Evolutionary conservation across 1,140 invertebrate genomes (phyloP).

Genomic region (Leucophenga varia): DNA sequence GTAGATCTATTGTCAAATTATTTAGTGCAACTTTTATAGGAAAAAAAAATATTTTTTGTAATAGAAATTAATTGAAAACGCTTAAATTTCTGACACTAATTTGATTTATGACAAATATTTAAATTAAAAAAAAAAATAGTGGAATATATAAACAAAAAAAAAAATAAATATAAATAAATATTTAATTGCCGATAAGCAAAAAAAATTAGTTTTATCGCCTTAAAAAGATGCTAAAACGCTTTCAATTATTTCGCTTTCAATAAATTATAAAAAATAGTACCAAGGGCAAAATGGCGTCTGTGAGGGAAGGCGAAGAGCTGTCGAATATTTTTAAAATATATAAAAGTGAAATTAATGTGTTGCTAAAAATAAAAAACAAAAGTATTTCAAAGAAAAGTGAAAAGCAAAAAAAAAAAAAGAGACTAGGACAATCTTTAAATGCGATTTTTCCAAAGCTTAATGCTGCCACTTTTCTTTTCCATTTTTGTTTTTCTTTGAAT

Average conservation of each 20-base stretch:
- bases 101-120: conserved; percentile 22
- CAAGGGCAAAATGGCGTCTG: conserved; percentile 12
- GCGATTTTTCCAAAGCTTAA: conserved; percentile 32
- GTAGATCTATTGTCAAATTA: too few relatives aligned
- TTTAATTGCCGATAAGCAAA: too few relatives aligned
- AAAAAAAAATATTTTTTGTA: too few relatives aligned
- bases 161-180: too few relatives aligned
- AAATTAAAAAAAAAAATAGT: too few relatives aligned
- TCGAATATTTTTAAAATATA: conserved; percentile 35
- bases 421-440: too few relatives aligned
- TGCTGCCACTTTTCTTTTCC: background rate
- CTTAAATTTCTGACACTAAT: conserved; percentile 44
- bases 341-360: conserved; percentile 49
- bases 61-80: conserved; percentile 38
- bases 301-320: conserved; percentile 3
- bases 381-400: background rate
- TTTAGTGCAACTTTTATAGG: too few relatives aligned
- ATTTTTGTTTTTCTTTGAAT: conserved; percentile 2
- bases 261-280: conserved; percentile 23
- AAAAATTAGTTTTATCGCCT: too few relatives aligned
- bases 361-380: background rate
- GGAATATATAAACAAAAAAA: too few relatives aligned
- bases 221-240: too few relatives aligned
- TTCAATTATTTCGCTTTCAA: too few relatives aligned
- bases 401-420: conserved; percentile 14